phyloP scores from a whole-genome alignment of 1,140 invertebrate species.

The Drosophila nebulosa region DNA sequence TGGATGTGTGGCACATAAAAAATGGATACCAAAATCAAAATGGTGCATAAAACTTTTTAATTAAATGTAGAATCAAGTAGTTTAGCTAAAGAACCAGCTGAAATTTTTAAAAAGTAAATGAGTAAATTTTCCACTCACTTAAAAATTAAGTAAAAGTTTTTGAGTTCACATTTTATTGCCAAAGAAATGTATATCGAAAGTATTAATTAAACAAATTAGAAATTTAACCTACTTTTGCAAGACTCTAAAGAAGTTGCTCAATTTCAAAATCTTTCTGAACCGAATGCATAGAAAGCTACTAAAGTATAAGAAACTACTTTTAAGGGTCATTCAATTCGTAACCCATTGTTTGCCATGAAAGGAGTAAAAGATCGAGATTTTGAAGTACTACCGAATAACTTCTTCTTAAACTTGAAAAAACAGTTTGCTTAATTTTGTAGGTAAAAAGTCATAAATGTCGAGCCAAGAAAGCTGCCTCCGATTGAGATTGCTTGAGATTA shows the following conservation, averaged over 20 bases:
- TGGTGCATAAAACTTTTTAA: constrained; percentile 40
- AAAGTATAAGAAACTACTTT: too few species aligned
- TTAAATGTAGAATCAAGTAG: constrained; percentile 20
- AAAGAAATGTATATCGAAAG: not conserved
- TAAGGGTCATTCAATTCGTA: too few species aligned
- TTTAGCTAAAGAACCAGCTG: not conserved
- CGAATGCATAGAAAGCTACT: too few species aligned
- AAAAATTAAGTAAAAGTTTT: not conserved
- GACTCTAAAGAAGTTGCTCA: too few species aligned
- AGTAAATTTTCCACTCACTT: not conserved
- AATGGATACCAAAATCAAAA: constrained; percentile 31
- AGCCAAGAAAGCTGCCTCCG: not conserved
- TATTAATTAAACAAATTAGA: not conserved
- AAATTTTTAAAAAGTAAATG: not conserved
- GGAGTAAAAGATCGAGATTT: too few species aligned
- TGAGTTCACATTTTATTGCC: not conserved
- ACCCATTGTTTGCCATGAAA: too few species aligned
- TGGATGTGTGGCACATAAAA: not conserved
- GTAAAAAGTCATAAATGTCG: too few species aligned
- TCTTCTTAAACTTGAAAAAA: too few species aligned
- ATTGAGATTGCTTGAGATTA: not conserved
- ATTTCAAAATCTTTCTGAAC: too few species aligned
- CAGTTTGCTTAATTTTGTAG: too few species aligned
- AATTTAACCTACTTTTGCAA: not conserved
- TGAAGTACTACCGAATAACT: too few species aligned